Evolutionary conservation across 2,888 invertebrate genomes (phyloP), one percentile per base, ranked within the genome.

Genomic region (Melieria crassipennis): DNA sequence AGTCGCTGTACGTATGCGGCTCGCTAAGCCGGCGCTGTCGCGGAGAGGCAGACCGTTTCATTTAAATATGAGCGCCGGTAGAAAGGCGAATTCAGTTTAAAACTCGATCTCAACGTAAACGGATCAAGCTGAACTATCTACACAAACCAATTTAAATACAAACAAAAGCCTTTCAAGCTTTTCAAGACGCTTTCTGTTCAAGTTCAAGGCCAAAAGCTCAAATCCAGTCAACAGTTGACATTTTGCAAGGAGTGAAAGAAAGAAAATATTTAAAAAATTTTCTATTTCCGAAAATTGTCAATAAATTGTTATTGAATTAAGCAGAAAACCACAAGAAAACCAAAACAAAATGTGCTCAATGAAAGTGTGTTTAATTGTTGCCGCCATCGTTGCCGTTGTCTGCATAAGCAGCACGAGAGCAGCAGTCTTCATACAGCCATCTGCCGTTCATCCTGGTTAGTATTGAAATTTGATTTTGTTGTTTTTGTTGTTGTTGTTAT

Each of bases 371-470:
- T 79, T 78, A 45, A 46, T 81, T 73, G 70, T 77, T 68, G 74
- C 75, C 72, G 75, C 80, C 68, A 75, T 79, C 71, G 76, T 84
- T 69, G 73, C 81, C 61, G 75, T 77, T 16, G 47, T 77, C 60
- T 71, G 71, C 69, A 67, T 75, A 63, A 68, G 48, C 50, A 71
- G 67, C 56, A 76, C 77, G 30, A 78, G 83, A 75, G 84, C 82
- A 16, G 85, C 85, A 52, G 80, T 85, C 55, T 85, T 79, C 72
- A 80, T 80, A 42, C 84, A 85, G 74, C 83, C 80, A 16, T 81
- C 84, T 57, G 70, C 80, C n/a, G 75, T 79, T 46, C 80, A 81
- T 81, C 79, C 83, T 80, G 85, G 85, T 85, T 77, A 84, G 84
- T 84, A 84, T 74, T 70, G 46, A 55, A 64, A n/a, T 30, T 30